A percentile compares a stretch with the other conserved stretches of the same genome.
Conservation (phyloP, 2,797 vertebrate genomes). For the Denticeps clupeoides region DNA sequence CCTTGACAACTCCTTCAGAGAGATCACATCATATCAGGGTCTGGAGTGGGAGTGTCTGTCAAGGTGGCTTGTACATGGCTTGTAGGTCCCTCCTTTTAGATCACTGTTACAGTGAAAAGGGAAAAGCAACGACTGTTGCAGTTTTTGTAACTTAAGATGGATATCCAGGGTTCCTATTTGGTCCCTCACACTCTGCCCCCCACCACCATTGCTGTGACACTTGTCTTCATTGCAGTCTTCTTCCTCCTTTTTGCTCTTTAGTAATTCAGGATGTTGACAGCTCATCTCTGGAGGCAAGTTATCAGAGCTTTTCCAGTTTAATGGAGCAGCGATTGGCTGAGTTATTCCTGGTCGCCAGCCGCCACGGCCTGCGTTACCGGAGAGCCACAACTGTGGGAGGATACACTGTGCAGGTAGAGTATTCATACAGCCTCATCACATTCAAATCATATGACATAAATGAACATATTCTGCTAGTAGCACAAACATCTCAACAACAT, state of each 20-base stretch:
- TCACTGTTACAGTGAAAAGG: constrained; percentile 10
- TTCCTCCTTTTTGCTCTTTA: constrained; percentile 30
- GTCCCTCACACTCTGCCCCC: constrained; percentile 6
- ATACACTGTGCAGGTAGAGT: constrained; percentile 78
- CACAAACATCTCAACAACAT: no score
- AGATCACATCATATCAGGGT: constrained; percentile 44
- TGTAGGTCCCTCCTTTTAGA: not conserved
- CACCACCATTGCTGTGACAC: not conserved
- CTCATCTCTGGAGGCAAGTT: constrained; percentile 77
- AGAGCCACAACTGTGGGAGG: constrained; percentile 77
- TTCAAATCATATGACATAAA: not conserved
- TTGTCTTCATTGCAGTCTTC: not conserved
- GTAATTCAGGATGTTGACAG: constrained; percentile 92
- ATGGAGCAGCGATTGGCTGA: constrained; percentile 94
- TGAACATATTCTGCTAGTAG: no score
- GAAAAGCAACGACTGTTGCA: not conserved
- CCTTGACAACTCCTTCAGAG: constrained; percentile 38
- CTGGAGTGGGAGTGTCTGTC: constrained; percentile 27
- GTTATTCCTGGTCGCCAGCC: constrained; percentile 82
- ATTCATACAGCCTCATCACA: not conserved
- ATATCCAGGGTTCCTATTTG: constrained; percentile 13
- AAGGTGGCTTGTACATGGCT: not conserved
- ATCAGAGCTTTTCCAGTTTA: constrained; percentile 87
- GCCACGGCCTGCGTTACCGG: constrained; percentile 68
- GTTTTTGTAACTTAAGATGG: constrained; percentile 19